phyloP scores from a whole-genome alignment of 2,888 invertebrate genomes.

The Trichogramma evanescens region DNA sequence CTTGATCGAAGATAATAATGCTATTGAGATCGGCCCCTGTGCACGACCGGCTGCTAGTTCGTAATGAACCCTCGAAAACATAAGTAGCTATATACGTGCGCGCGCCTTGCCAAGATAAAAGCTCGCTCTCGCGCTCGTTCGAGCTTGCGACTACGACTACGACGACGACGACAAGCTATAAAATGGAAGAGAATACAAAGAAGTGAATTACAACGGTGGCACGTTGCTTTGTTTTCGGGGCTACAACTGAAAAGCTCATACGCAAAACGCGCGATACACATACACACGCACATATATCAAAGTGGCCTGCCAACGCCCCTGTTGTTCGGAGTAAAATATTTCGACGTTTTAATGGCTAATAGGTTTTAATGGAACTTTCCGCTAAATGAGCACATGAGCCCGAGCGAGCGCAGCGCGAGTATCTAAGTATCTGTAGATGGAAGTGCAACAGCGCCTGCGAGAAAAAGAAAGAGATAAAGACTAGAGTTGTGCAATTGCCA shows the following conservation, averaged over 20 bases:
- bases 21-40: neutral
- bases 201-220: neutral
- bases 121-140: no score
- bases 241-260: neutral
- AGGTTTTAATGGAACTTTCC: slow-evolving; percentile 36
- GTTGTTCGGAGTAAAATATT: slow-evolving; percentile 37
- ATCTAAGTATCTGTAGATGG: slow-evolving; percentile 7
- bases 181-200: neutral
- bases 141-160: no score
- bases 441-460: neutral
- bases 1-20: slow-evolving; percentile 1
- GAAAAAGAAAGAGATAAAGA: neutral
- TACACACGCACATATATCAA: slow-evolving; percentile 18
- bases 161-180: neutral
- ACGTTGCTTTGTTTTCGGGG: slow-evolving; percentile 9
- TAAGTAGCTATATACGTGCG: no score
- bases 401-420: neutral
- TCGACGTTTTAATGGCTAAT: slow-evolving; percentile 39
- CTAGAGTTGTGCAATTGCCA: no score
- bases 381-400: slow-evolving; percentile 19
- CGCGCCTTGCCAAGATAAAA: neutral
- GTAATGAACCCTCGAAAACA: no score
- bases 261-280: neutral
- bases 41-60: no score
- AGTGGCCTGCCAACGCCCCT: slow-evolving; percentile 30